These are phyloP conservation scores for Orthonyx spaldingii DNA, from an alignment of 2,113 vertebrate genomes.

Conservation along the genomic window DNA sequence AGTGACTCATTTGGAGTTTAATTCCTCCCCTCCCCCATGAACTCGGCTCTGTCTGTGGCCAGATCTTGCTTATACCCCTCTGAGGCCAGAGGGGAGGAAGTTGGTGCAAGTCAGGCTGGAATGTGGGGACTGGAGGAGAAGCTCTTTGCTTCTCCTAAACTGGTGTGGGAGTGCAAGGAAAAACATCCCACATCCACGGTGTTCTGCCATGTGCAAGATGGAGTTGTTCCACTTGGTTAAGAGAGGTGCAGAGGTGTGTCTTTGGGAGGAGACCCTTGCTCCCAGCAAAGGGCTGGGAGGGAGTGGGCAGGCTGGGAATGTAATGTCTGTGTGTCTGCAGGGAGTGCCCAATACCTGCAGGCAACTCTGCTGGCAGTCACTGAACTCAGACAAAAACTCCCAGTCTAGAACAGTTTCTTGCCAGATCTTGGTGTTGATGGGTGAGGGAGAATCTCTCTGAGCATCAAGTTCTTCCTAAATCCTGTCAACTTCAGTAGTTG, in stretches of 20 bases:
- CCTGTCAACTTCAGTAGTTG: neutral
- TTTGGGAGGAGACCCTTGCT: neutral
- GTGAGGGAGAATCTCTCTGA: neutral
- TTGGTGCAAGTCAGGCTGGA: neutral
- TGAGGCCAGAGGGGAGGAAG: neutral
- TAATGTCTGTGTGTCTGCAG: neutral
- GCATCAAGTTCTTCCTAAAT: neutral
- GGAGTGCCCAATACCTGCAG: neutral
- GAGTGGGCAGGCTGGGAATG: neutral
- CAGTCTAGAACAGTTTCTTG: neutral
- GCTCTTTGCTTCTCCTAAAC: neutral
- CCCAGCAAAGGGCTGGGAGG: neutral
- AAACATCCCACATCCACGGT: rapidly evolving
- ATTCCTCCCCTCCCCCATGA: neutral
- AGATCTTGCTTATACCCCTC: neutral
- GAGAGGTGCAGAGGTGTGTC: neutral
- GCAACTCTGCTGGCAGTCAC: neutral
- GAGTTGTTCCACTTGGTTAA: neutral
- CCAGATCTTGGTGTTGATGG: neutral
- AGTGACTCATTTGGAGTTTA: neutral
- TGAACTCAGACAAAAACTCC: neutral
- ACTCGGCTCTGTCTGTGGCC: neutral
- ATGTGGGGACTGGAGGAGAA: neutral
- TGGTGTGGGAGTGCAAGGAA: neutral
- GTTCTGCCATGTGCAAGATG: neutral